Evolutionary conservation across 2,888 invertebrate genomes (phyloP).

Genomic region (Ecliptopera silaceata): DNA sequence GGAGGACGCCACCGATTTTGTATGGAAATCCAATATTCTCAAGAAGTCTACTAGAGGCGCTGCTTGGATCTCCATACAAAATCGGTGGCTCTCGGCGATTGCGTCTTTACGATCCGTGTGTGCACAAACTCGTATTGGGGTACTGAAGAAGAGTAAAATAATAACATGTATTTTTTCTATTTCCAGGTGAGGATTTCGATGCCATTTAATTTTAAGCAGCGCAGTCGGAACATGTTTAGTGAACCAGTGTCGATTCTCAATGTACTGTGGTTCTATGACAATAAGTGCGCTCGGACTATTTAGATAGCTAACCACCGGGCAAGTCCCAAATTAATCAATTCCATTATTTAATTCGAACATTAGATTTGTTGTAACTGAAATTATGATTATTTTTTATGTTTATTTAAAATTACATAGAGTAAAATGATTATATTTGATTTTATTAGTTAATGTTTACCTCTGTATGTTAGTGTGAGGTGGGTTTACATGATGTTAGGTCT

Average conservation of each 20-base stretch:
- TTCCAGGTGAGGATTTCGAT: conserved; percentile 79
- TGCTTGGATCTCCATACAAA: too few species aligned
- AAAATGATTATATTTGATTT: conserved; percentile 60
- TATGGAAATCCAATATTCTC: too few species aligned
- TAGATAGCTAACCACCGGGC: conserved; percentile 58
- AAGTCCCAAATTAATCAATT: conserved; percentile 74
- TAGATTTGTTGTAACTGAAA: conserved; percentile 76
- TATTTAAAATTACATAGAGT: conserved; percentile 80
- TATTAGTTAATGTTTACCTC: conserved; percentile 72
- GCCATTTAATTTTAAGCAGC: conserved; percentile 79
- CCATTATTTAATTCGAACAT: conserved; percentile 68
- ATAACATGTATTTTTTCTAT: conserved; percentile 9
- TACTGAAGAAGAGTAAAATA: not conserved
- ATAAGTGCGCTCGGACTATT: conserved; percentile 44
- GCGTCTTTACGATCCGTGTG: too few species aligned
- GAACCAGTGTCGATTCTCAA: conserved; percentile 60
- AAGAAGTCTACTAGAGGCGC: too few species aligned
- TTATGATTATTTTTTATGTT: conserved; percentile 77
- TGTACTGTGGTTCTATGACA: conserved; percentile 40
- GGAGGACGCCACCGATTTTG: too few species aligned
- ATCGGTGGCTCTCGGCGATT: too few species aligned
- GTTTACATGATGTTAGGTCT: conserved; percentile 7
- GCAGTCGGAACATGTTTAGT: conserved; percentile 65
- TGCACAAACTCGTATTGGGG: too few species aligned
- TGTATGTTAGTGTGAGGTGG: conserved; percentile 59